Evolutionary conservation across 2,797 vertebrate genomes (phyloP).

Genomic region (Loris lydekkerianus): DNA sequence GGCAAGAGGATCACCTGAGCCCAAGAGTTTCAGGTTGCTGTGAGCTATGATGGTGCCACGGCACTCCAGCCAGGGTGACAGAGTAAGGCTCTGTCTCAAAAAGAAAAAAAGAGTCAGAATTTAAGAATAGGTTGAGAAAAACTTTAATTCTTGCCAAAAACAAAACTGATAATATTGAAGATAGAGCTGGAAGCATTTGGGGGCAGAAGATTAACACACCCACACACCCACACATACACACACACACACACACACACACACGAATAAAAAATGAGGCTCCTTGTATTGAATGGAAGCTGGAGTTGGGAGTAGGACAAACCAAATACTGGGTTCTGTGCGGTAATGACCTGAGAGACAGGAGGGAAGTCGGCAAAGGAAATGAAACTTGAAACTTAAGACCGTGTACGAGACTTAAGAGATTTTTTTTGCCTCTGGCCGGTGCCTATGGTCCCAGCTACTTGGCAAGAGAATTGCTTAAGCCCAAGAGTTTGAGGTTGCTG

Average conservation of each 20-base stretch:
- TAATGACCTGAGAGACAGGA: background rate
- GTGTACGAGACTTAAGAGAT: background rate
- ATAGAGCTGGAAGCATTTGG: background rate
- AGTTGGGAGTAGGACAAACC: background rate
- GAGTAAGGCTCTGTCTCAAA: no score
- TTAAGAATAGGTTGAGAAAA: slow-evolving; percentile 31
- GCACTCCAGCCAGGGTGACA: no score
- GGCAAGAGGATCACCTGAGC: no score
- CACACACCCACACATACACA: background rate
- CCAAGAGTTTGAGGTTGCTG: no score
- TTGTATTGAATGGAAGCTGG: background rate
- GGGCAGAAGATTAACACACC: background rate
- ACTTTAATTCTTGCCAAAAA: slow-evolving; percentile 8
- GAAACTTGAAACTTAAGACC: background rate
- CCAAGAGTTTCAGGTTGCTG: no score
- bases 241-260: background rate
- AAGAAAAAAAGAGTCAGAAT: background rate
- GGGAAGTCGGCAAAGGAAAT: background rate
- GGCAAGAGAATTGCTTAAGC: no score
- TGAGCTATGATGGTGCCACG: no score
- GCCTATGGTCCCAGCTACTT: no score
- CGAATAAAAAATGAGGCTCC: background rate
- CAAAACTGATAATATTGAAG: background rate
- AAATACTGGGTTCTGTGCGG: background rate
- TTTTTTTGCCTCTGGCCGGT: background rate